Conservation (phyloP, 2,113 vertebrate genomes). For the Physeter macrocephalus region DNA sequence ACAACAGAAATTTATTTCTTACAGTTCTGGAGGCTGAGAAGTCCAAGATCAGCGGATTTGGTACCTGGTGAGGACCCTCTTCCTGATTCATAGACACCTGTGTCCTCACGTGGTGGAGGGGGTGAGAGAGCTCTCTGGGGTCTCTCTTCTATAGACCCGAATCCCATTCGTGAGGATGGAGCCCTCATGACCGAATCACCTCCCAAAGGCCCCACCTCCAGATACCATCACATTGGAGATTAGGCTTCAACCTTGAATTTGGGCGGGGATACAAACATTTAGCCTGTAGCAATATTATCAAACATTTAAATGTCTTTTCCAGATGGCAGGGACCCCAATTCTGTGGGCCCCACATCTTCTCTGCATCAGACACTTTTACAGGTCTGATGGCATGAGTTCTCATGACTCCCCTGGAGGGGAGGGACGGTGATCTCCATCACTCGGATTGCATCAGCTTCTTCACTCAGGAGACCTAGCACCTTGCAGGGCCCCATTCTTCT, state of each 20-base stretch:
- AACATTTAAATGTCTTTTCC: not conserved
- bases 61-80: not conserved
- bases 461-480: not conserved
- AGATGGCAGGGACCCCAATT: not conserved
- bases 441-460: not conserved
- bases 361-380: not conserved
- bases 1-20: not conserved
- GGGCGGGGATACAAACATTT: not conserved
- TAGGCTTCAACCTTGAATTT: not conserved
- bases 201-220: not conserved
- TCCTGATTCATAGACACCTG: not conserved
- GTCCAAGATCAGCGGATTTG: not conserved
- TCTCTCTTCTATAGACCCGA: not conserved
- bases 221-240: not conserved
- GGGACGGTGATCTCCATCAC: not conserved
- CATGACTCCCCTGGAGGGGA: not conserved
- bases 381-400: not conserved
- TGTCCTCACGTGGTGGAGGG: not conserved
- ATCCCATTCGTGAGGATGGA: not conserved
- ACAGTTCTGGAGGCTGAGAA: not conserved
- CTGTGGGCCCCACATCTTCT: not conserved
- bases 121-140: not conserved
- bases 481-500: not conserved
- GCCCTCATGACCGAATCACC: not conserved
- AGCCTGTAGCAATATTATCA: not conserved